These are phyloP conservation scores for Morone saxatilis DNA, from an alignment of 2,113 vertebrate species.

Conservation along the genomic window DNA sequence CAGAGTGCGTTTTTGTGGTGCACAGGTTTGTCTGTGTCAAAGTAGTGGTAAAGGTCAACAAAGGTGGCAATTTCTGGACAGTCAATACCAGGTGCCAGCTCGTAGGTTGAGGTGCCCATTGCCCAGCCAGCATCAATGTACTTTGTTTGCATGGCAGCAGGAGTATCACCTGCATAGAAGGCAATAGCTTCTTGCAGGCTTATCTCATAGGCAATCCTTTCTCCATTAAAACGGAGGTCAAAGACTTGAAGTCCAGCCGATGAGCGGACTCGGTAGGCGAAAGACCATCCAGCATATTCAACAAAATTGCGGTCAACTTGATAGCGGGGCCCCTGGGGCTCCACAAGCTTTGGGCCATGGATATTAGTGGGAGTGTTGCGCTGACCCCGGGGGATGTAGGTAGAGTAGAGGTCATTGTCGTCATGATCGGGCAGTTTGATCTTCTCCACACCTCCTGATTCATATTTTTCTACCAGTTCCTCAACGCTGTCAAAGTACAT, in stretches of 20 bases:
- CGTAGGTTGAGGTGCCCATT: conserved; percentile 87
- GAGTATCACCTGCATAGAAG: conserved; percentile 90
- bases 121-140: conserved; percentile 92
- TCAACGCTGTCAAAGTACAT: conserved; percentile 85
- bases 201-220: conserved; percentile 92
- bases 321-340: conserved; percentile 88
- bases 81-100: conserved; percentile 90
- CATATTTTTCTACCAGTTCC: conserved; percentile 85
- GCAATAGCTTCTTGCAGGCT: conserved; percentile 92
- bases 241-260: conserved; percentile 91
- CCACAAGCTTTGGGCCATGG: conserved; percentile 86
- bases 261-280: conserved; percentile 89
- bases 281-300: conserved; percentile 90
- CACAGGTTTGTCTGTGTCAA: conserved; percentile 86
- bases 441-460: conserved; percentile 73
- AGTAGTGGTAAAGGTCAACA: conserved; percentile 88
- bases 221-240: conserved; percentile 88
- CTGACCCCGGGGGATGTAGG: conserved; percentile 85
- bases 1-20: conserved; percentile 86
- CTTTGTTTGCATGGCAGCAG: conserved; percentile 93
- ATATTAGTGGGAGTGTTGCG: conserved; percentile 74
- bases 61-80: conserved; percentile 90
- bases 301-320: conserved; percentile 83
- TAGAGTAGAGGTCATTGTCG: conserved; percentile 84
- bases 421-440: conserved; percentile 71